Base-by-base conservation (phyloP, 2,888 invertebrate genomes). In the Campaea margaritaria region DNA sequence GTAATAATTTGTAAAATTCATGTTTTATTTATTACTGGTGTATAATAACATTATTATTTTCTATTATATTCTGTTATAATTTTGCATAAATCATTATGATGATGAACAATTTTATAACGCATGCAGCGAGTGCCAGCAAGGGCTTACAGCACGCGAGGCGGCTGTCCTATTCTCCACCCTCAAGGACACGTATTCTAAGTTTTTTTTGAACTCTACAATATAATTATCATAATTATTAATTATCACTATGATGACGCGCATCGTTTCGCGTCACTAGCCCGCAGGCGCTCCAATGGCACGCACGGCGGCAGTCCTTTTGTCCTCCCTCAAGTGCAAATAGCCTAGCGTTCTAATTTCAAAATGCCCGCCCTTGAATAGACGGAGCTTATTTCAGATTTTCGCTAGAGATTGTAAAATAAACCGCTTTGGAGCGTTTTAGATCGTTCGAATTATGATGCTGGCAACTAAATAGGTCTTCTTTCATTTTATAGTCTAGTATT, bases 301-400 rank as follows among this genome's bases (percentile, higher is more conserved):
- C 84, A 82, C 76, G 76, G 71, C 71, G 73, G 62, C 64, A 68
- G 67, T 50, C 61, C 83, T 82, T 86, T 86, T 86, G 83, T 85
- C 73, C 80, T 61, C 70, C 70, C 81, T 88, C 79, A 83, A 86
- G 85, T 87, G 87, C 85, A 88, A 89, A 89, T 87, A 88, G 86
- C 84, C 83, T 84, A 73, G 83, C 86, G 87, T 83, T 84, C 85
- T 88, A 89, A 89, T 87, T 87, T 84, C 81, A 81, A 86, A 86
- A 85, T 81, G 78, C 81, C 69, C 78, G 72, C 73, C 76, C 76
- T 80, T 74, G 73, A 73, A 76, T 75, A 73, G 74, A 78, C 64
- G 74, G 70, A 78, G 78, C 74, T 78, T 78, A 78, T 78, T 82
- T 73, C 70, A 76, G 75, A 75, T 78, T 76, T 79, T 67, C 65